phyloP scores from a whole-genome alignment of 2,888 invertebrate species.

The Willowsia nigromaculata region DNA sequence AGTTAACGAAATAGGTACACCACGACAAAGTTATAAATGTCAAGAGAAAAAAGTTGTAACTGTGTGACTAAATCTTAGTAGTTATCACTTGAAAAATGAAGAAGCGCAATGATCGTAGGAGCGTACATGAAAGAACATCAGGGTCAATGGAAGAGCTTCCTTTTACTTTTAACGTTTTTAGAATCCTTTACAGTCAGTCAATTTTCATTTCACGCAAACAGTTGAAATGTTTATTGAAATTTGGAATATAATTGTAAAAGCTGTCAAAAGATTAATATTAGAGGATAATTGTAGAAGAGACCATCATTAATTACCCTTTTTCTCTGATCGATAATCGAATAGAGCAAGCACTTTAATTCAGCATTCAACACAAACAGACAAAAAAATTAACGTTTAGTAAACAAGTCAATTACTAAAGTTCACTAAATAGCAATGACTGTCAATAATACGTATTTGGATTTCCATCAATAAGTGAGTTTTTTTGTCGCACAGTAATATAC shows the following conservation, averaged over 20 bases:
- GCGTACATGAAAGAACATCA: slow-evolving; percentile 3
- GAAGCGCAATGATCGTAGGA: not conserved
- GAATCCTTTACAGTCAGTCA: not conserved
- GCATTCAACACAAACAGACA: no score
- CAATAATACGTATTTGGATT: not conserved
- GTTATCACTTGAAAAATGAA: slow-evolving; percentile 6
- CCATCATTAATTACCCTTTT: not conserved
- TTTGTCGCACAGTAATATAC: no score
- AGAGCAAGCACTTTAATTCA: not conserved
- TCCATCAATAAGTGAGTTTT: not conserved
- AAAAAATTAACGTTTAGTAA: not conserved
- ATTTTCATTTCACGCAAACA: not conserved
- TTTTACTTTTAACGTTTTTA: slow-evolving; percentile 28
- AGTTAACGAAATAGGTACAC: not conserved
- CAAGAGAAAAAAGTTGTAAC: slow-evolving; percentile 4
- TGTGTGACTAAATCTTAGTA: not conserved
- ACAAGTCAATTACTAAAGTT: slow-evolving; percentile 7
- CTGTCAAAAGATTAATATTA: not conserved
- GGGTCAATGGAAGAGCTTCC: slow-evolving; percentile 41
- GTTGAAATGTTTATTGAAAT: not conserved
- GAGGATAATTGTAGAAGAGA: no score
- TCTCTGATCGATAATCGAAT: not conserved
- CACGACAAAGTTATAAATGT: slow-evolving; percentile 4
- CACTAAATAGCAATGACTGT: not conserved
- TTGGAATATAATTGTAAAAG: not conserved